A percentile compares a stretch with the other conserved stretches of the same genome.
Conservation (phyloP, 2,113 vertebrate genomes). For the Xenus cinereus region DNA sequence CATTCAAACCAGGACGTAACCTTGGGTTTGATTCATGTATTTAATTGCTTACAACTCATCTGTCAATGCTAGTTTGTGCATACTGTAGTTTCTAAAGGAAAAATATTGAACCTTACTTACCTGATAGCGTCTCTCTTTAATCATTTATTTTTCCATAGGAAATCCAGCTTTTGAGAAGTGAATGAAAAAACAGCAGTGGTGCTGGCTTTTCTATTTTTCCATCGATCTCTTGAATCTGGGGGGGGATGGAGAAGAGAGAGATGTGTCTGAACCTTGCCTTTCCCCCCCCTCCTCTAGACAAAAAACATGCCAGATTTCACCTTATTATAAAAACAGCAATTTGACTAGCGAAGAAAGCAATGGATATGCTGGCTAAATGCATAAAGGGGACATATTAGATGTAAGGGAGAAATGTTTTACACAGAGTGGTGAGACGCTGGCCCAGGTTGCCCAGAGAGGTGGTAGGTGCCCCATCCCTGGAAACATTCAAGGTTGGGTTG, state of each 20-base stretch:
- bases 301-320: background rate
- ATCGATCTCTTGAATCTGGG: background rate
- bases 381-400: background rate
- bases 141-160: background rate
- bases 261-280: background rate
- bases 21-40: background rate
- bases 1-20: background rate
- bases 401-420: background rate
- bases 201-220: background rate
- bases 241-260: background rate
- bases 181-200: background rate
- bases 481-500: background rate
- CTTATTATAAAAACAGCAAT: background rate
- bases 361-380: background rate
- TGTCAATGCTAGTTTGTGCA: background rate
- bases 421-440: background rate
- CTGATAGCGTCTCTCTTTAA: background rate
- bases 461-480: background rate
- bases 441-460: background rate
- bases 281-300: rapidly evolving
- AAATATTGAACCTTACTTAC: background rate
- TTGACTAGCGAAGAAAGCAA: background rate
- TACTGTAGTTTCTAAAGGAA: background rate
- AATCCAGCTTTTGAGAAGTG: background rate
- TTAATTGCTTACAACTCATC: background rate